Conservation (phyloP, 2,113 vertebrate genomes). For the Serinus canaria region DNA sequence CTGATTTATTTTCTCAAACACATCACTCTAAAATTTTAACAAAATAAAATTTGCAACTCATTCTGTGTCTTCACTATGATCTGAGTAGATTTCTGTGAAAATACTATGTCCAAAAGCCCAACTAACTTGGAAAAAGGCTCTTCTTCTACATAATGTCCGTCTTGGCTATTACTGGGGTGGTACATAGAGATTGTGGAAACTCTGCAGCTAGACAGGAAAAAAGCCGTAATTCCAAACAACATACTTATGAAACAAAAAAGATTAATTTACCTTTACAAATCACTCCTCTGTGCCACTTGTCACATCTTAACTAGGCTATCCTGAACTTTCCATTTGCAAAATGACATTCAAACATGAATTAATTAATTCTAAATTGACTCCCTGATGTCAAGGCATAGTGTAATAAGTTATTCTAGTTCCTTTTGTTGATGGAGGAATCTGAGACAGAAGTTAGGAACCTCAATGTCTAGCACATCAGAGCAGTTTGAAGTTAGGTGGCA, state of each 20-base stretch:
- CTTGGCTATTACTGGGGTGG: background rate
- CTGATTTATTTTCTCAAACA: background rate
- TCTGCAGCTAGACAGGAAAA: background rate
- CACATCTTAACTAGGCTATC: constrained; percentile 17
- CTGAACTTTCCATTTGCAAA: constrained; percentile 2
- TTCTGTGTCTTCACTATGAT: background rate
- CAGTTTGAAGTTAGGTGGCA: background rate
- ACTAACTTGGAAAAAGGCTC: background rate
- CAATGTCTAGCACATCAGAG: background rate
- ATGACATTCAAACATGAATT: background rate
- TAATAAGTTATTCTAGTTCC: background rate
- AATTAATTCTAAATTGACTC: background rate
- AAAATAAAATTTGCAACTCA: background rate
- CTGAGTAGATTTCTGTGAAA: background rate
- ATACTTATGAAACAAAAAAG: background rate
- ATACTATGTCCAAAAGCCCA: background rate
- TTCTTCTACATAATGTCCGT: background rate
- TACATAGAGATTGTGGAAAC: background rate
- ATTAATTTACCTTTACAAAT: constrained; percentile 5
- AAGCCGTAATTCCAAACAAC: background rate
- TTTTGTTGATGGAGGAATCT: background rate
- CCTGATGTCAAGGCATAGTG: background rate
- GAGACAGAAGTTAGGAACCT: background rate
- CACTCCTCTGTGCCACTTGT: background rate
- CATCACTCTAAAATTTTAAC: background rate